A percentile compares a stretch with the other conserved stretches of the same genome.
These are phyloP conservation scores for Aphelenchoides besseyi DNA, from an alignment of 1,140 invertebrate genomes.

Conservation along the genomic window DNA sequence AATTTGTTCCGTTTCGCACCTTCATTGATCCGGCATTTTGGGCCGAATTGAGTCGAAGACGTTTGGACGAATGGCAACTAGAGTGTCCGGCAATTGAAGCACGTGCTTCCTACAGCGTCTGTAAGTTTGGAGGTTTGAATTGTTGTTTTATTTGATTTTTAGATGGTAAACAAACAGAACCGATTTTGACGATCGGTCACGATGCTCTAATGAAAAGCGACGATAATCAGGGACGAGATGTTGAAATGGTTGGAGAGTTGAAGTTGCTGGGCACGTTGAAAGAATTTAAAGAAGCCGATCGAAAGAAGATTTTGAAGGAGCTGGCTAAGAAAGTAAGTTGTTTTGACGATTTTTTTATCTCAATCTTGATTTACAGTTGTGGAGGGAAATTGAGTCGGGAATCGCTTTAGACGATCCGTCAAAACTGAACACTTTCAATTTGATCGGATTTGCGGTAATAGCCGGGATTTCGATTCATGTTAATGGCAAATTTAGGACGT, in stretches of 20 bases:
- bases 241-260: slow-evolving; percentile 21
- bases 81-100: slow-evolving; percentile 9
- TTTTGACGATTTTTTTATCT: background rate
- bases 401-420: slow-evolving; percentile 26
- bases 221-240: slow-evolving; percentile 15
- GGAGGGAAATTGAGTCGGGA: slow-evolving; percentile 28
- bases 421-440: slow-evolving; percentile 31
- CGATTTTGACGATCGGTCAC: slow-evolving; percentile 19
- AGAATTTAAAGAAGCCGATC: slow-evolving; percentile 32
- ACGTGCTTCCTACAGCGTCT: background rate
- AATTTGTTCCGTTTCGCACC: slow-evolving; percentile 38
- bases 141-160: background rate
- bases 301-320: slow-evolving; percentile 31
- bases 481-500: slow-evolving; percentile 29
- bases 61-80: slow-evolving; percentile 28
- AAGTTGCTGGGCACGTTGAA: slow-evolving; percentile 31
- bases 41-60: slow-evolving; percentile 41
- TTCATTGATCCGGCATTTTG: slow-evolving; percentile 49
- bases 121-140: background rate
- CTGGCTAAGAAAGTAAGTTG: slow-evolving; percentile 30
- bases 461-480: background rate
- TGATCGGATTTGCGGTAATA: slow-evolving; percentile 39
- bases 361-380: slow-evolving; percentile 24
- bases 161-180: slow-evolving; percentile 29
- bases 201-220: slow-evolving; percentile 13